Percentiles rank a stretch among this genome's conserved stretches.
Conservation (phyloP, 2,113 vertebrate species). For the Eclectus roratus region DNA sequence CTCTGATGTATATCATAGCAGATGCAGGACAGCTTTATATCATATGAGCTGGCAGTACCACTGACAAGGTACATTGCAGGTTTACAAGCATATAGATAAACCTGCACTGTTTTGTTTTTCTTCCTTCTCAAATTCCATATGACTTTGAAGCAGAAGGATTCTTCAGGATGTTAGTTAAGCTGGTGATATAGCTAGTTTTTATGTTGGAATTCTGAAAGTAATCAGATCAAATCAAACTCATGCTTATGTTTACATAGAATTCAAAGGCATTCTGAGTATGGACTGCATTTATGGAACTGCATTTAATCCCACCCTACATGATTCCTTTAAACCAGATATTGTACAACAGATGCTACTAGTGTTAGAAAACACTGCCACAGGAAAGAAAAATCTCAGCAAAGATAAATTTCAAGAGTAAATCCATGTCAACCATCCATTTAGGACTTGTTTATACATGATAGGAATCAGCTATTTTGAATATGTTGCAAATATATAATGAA, state of each 20-base stretch:
- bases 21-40: not conserved
- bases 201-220: not conserved
- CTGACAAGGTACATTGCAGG: not conserved
- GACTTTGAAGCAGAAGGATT: not conserved
- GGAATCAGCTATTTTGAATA: not conserved
- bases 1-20: not conserved
- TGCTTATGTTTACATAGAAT: not conserved
- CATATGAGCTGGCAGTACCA: not conserved
- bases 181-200: not conserved
- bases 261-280: not conserved
- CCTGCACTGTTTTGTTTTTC: not conserved
- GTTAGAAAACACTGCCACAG: slow-evolving; percentile 1
- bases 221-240: not conserved
- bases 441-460: not conserved
- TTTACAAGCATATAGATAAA: not conserved
- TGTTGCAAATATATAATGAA: not conserved
- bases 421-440: not conserved
- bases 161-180: not conserved
- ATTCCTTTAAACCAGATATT: not conserved
- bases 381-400: not conserved
- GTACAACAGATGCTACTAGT: not conserved
- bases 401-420: slow-evolving; percentile 11
- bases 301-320: not conserved
- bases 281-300: not conserved
- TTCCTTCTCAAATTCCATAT: not conserved